Evolutionary conservation across 1,140 invertebrate species (phyloP), one percentile per base, ranked within the genome.

Genomic region (Drosophila malerkotliana): DNA sequence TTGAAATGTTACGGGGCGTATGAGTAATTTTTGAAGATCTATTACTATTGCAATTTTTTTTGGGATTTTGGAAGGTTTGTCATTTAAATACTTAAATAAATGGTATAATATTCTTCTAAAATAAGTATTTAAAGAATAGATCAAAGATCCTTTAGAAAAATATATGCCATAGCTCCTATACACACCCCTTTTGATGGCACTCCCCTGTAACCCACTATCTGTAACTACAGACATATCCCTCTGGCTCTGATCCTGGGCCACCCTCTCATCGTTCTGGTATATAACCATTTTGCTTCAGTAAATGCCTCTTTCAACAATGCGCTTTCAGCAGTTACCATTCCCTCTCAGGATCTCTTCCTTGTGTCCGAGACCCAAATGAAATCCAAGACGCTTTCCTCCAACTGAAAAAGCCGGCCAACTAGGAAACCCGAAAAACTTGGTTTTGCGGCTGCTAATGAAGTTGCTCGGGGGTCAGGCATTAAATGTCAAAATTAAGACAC

Each of bases 401-500:
- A 21, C 21, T 21, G 21, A 21, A 68, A 47, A 15, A 34, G 14
- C 41, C 45, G 64, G 26, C 55, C 62, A 67, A 37, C 41, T 67
- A 14, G 15, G 14, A 44, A 12, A 14, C 41, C 41, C 15, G 28
- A 37, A 37, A 37, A 47, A 44, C n/a, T 56, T 37, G 10, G 51
- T 14, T 2, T 28, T 73, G 57, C 37, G 59, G 34, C 72, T 39
- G 69, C 78, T 87, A 85, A 85, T 85, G 64, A 78, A 85, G 81
- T 85, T 57, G 47, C 60, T 57, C 24, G 55, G 34, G 78, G 55
- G 55, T 82, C 55, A 58, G 63, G 61, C 62, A 74, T 85, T 87
- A 58, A 85, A 87, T 85, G 81, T 75, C 82, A 71, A 62, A 85
- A 87, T 85, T 60, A 82, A 85, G 81, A 87, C 81, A 85, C 82